Conservation (phyloP, 2,888 invertebrate genomes). For the Romanomermis culicivorax region DNA sequence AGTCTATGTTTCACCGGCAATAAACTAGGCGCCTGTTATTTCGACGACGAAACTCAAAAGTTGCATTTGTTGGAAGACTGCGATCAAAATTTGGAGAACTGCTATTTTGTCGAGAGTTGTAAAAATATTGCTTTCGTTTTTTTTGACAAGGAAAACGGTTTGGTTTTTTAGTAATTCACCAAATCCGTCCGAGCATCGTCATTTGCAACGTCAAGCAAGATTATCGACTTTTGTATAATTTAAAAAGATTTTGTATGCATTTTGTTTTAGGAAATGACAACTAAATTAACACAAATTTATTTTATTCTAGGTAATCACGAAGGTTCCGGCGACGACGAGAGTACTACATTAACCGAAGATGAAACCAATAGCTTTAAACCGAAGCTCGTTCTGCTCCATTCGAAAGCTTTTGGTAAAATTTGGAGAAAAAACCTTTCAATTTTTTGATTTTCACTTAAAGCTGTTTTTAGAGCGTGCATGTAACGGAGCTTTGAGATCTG, state of each 20-base stretch:
- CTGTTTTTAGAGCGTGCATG: no score
- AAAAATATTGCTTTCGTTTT: background rate
- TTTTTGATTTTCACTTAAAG: no score
- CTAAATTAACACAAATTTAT: no score
- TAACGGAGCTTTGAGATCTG: no score
- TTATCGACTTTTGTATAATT: background rate
- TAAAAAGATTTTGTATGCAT: background rate
- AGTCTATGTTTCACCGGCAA: background rate
- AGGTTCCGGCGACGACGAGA: no score
- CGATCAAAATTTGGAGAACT: background rate
- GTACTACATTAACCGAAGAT: no score
- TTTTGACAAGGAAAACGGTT: background rate
- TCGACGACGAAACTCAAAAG: background rate
- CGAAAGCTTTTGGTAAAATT: no score
- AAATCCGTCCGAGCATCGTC: background rate
- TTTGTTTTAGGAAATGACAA: no score
- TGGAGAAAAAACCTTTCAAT: no score
- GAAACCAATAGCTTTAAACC: no score
- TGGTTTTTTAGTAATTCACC: background rate
- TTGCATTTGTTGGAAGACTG: background rate
- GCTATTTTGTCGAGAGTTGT: background rate
- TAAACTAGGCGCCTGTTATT: background rate
- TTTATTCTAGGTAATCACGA: no score
- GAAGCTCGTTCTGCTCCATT: no score
- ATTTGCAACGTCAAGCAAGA: background rate